Evolutionary conservation across 2,113 vertebrate genomes (phyloP), one percentile per base, ranked within the genome.

Genomic region (Pteropus alecto): DNA sequence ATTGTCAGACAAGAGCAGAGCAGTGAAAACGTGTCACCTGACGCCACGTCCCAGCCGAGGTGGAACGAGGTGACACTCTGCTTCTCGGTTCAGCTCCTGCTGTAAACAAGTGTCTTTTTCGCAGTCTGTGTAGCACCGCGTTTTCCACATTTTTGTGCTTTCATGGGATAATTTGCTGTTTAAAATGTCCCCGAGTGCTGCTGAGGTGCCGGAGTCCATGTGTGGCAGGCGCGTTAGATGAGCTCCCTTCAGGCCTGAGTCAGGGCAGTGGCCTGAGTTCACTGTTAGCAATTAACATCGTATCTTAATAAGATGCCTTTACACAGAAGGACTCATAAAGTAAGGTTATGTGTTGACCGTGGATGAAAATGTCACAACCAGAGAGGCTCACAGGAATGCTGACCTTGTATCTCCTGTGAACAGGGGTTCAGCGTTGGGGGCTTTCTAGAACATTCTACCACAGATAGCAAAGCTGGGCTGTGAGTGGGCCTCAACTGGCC

Each of bases 21-120:
- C 16, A 3, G 8, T 74, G 58, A 76, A 22, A 56, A 35, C 7
- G 18, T 35, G 26, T n/a, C 1, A 0, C 24, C 28, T 60, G 12
- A 7, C 15, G 1, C 7, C 14, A 1, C 1, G 22, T 67, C 6
- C 51, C 43, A 13, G 48, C 14, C 1, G 76, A 56, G 58, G 22
- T 2, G 7, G n/a, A 14, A 6, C n/a, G 0, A 2, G 68, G 1
- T 2, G 0, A 5, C 7, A 0, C 6, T 3, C 76, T 5, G 26
- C 58, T 46, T 19, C 93, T 63, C 10, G 22, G 19, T 46, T 30
- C 26, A 1, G 81, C 46, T 68, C 58, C n/a, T 22, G 1, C 76
- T 15, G 26, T 7, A 11, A 48, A 30, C 2, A 18, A 10, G 24
- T 12, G 7, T n/a, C 67, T 73, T 12, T 58, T 28, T 33, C 43